Percentiles rank a stretch among this genome's conserved stretches.
phyloP scores from a whole-genome alignment of 2,888 invertebrate species.

The Ophioninae sp. region DNA sequence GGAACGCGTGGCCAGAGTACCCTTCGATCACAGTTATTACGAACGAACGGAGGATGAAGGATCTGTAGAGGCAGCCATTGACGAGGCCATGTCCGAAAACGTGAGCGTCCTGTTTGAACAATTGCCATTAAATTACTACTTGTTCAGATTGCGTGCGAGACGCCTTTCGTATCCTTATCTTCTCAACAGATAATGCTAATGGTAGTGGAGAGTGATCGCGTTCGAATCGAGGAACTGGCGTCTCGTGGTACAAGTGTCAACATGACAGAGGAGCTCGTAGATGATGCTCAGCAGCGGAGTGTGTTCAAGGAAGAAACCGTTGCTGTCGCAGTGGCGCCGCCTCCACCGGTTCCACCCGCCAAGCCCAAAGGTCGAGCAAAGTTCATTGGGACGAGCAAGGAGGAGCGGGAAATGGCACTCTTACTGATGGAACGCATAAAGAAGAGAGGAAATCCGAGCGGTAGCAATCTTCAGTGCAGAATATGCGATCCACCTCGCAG shows the following conservation, averaged over 20 bases:
- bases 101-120: conserved; percentile 66
- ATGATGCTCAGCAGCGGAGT: not conserved
- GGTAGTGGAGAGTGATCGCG: conserved; percentile 77
- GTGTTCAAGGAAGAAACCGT: not conserved
- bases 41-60: conserved; percentile 70
- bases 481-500: conserved; percentile 83
- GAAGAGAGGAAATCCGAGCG: conserved; percentile 78
- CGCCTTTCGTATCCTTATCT: not conserved
- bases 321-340: not conserved
- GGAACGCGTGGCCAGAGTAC: conserved; percentile 68
- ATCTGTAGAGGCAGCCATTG: conserved; percentile 63
- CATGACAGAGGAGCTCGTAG: not conserved
- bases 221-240: conserved; percentile 76
- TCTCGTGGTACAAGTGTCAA: not conserved
- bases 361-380: conserved; percentile 82
- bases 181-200: conserved; percentile 77
- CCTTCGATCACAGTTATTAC: conserved; percentile 78
- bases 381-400: conserved; percentile 81
- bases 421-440: conserved; percentile 81
- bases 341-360: conserved; percentile 51
- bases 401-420: conserved; percentile 82
- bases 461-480: conserved; percentile 82
- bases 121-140: too few species aligned
- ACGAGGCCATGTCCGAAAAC: conserved; percentile 73
- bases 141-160: too few species aligned